phyloP scores from a whole-genome alignment of 1,140 invertebrate species.

The Musca domestica region DNA sequence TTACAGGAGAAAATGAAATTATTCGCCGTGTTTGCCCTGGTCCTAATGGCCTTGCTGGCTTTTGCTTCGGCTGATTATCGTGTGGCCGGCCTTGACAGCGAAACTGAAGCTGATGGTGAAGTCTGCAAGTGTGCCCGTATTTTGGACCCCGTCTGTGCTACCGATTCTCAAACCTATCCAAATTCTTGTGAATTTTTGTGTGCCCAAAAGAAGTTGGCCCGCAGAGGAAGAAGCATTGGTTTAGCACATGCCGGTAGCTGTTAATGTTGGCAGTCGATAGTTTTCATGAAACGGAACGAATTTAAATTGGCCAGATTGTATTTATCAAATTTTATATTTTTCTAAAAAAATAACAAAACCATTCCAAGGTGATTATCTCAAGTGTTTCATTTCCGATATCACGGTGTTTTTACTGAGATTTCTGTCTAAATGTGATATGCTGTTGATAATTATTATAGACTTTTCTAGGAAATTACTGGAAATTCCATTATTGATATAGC shows the following conservation, averaged over 20 bases:
- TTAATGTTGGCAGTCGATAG: constrained; percentile 1
- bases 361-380: too few species aligned
- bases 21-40: neutral
- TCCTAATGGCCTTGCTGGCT: constrained; percentile 2
- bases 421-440: too few species aligned
- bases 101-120: neutral
- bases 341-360: too few species aligned
- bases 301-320: neutral
- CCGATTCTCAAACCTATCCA: constrained; percentile 35
- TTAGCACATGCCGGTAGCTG: constrained; percentile 31
- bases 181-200: constrained; percentile 40
- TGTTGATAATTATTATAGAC: too few species aligned
- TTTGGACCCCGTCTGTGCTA: constrained; percentile 38
- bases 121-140: constrained; percentile 36
- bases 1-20: constrained; percentile 9
- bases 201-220: constrained; percentile 17
- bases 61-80: neutral
- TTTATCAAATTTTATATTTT: too few species aligned
- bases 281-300: neutral
- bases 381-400: too few species aligned
- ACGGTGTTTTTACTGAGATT: too few species aligned
- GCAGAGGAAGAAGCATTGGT: constrained; percentile 28
- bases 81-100: neutral
- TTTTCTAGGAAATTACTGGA: too few species aligned
- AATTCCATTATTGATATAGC: too few species aligned